Conservation (phyloP, 2,888 invertebrate species). For the Syrphus vitripennis region DNA sequence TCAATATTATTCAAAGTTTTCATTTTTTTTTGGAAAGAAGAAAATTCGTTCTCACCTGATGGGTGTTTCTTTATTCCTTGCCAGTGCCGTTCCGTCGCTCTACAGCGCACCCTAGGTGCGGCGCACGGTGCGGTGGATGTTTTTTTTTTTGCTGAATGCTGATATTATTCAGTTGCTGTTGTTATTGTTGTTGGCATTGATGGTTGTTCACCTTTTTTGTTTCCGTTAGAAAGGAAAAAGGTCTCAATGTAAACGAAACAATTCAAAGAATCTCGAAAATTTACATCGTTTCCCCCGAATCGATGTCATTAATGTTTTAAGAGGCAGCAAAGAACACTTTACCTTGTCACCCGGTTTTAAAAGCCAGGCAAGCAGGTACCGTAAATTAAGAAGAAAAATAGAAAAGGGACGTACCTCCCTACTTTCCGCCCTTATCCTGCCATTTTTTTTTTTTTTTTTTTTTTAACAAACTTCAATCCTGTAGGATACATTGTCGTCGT, state of each 20-base stretch:
- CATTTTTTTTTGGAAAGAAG: background rate
- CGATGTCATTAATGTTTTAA: conserved; percentile 48
- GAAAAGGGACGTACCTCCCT: background rate
- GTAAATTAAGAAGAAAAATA: background rate
- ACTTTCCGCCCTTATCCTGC: background rate
- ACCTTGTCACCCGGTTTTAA: conserved; percentile 27
- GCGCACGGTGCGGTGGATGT: background rate
- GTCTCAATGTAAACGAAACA: conserved; percentile 19
- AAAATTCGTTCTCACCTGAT: background rate
- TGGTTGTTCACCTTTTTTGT: background rate
- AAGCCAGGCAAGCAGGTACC: conserved; percentile 25
- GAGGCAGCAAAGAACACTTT: conserved; percentile 28
- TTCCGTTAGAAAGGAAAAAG: background rate
- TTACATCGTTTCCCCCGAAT: conserved; percentile 31
- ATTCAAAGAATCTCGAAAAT: conserved; percentile 34
- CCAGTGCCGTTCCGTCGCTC: too few species aligned
- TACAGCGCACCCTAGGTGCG: background rate
- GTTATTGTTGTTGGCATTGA: background rate
- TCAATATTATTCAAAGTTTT: conserved; percentile 17
- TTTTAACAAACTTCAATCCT: background rate
- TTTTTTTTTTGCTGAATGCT: too few species aligned
- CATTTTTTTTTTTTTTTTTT: background rate
- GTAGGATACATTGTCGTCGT: background rate
- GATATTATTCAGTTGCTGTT: background rate
- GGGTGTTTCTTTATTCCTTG: background rate